Evolutionary conservation across 2,113 vertebrate genomes (phyloP), one percentile per base, ranked within the genome.

Genomic region (Sander lucioperca): DNA sequence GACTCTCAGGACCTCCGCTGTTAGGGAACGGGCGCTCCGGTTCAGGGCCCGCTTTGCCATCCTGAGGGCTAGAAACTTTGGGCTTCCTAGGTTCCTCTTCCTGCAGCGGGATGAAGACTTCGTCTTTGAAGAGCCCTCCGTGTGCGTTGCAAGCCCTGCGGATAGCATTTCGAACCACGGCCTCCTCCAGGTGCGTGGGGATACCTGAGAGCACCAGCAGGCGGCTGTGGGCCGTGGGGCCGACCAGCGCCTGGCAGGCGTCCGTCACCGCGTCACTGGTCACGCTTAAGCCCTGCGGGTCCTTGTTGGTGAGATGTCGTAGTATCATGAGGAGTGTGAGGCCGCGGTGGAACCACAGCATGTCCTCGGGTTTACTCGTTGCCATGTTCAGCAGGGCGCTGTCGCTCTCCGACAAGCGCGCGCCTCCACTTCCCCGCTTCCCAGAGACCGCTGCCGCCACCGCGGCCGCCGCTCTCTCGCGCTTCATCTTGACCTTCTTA

Each of bases 401-500:
- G 36, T 99, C 97, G 0, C 96, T 93, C 14, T 99, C 98, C 0
- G 95, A 92, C 0, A 95, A 69, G 10, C 96, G 95, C 0, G 93
- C 64, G 2, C 93, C 91, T 36, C 86, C 88, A 54, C 89, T 92
- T 0, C 96, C 95, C 19, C 96, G 95, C 84, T 98, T 99, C 58
- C 97, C 96, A 0, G 97, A 89, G 16, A 92, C 93, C 0, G 82
- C 94, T 1, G 90, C 93, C 0, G 90, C 91, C 39, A 95, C 95
- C 0, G 95, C 93, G 0, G 96, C 94, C 0, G 95, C 94, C 0
- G 97, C 95, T 84, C 97, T 96, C n/a, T 99, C 98, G 2, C 97
- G 93, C 94, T 99, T 99, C 96, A 99, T 97, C 93, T 99, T 99
- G 33, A 99, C 98, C 79, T 99, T 99, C 73, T 99, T 99, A 66